A percentile compares a stretch with the other conserved stretches of the same genome.
phyloP scores from a whole-genome alignment of 2,888 invertebrate genomes.

The Tetragonula carbonaria region DNA sequence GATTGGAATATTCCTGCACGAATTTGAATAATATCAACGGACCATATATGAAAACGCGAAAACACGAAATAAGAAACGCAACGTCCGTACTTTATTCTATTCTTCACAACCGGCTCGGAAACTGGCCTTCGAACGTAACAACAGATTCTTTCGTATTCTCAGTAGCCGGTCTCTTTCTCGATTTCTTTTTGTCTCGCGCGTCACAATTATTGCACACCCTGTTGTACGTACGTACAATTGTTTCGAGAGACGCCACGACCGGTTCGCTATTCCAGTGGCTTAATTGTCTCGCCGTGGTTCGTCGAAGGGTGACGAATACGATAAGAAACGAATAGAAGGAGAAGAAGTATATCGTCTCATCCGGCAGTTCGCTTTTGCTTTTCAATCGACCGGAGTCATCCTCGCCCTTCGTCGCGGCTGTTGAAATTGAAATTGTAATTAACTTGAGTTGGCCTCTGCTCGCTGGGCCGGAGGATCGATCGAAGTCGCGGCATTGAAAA shows the following conservation, averaged over 20 bases:
- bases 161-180: conserved; percentile 48
- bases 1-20: too few species aligned
- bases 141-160: conserved; percentile 67
- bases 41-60: too few species aligned
- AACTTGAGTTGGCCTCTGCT: too few species aligned
- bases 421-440: conserved; percentile 17
- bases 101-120: too few species aligned
- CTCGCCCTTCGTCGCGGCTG: background rate
- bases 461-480: background rate
- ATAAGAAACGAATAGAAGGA: conserved; percentile 6
- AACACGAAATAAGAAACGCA: too few species aligned
- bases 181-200: conserved; percentile 68
- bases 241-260: conserved; percentile 40
- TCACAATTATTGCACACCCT: conserved; percentile 52
- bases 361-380: background rate
- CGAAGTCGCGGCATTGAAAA: conserved; percentile 8
- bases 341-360: background rate
- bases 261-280: conserved; percentile 46
- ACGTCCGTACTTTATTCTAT: too few species aligned
- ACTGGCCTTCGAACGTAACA: background rate
- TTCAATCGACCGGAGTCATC: conserved; percentile 15
- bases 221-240: conserved; percentile 36
- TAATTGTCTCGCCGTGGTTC: conserved; percentile 41
- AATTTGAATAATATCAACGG: too few species aligned
- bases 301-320: conserved; percentile 22